Base-by-base conservation (phyloP, 2,888 invertebrate genomes). In the Drosophila borealis region DNA sequence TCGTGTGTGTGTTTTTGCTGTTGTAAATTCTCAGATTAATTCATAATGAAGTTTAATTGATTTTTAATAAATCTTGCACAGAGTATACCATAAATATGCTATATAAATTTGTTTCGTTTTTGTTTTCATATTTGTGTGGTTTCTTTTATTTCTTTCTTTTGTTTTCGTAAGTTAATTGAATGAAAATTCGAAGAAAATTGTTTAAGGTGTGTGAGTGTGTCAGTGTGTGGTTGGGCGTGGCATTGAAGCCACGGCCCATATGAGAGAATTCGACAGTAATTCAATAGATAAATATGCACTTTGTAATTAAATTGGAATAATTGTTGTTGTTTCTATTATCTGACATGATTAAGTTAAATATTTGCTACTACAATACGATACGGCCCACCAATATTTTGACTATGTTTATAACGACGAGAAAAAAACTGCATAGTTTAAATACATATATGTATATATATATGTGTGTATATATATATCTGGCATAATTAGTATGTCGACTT, bases 61-160 rank as follows among this genome's bases (percentile, higher is more conserved):
- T 86, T 83, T 53, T 77, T 86, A 86, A 81, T 83, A 83, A 86
- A 83, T 81, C 71, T 86, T 86, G 84, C 83, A 83, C 86, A 86
- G 81, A 79, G 79, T 83, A 80, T 85, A 83, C 83, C 76, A 63
- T 85, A 82, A 86, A 77, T 80, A 81, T 83, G 74, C 79, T 86
- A 81, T 79, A 81, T 83, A 86, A 86, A 86, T 80, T 77, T 74
- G 51, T 62, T 55, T 81, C 49, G 48, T 72, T 59, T 79, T 57
- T 48, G 36, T 61, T 61, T 67, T 51, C 46, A 53, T 48, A 33
- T 34, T 54, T 44, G 55, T 70, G 25, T 57, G 48, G 33, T 67
- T 50, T 64, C 17, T 11, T 29, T 57, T 45, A n/a, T 67, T 56
- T 33, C 19, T 21, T 54, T 34, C 2, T 39, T 41, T 17, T 11